Base-by-base conservation (phyloP, 2,113 vertebrate genomes). In the Gnathonemus echidnorhynchus region DNA sequence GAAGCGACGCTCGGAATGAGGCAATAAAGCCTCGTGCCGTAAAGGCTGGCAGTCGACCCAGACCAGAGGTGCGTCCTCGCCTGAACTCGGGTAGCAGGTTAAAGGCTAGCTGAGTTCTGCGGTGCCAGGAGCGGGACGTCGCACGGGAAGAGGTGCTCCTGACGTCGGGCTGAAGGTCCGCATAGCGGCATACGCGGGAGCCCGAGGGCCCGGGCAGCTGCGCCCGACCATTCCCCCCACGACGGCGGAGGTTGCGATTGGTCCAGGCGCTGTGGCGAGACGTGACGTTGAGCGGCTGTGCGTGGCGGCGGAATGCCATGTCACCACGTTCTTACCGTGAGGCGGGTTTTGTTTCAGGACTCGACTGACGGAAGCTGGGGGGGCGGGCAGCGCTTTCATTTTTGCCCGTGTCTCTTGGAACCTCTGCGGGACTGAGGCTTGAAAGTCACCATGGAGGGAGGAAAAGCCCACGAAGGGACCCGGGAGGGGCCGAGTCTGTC, bases 261-360 rank as follows among this genome's bases (percentile, higher is more conserved):
- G 97, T 95, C 74, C 94, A 94, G 95, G 94, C 95, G 93, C 93
- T 93, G 96, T 98, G 97, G 97, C 96, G 97, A 98, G 98, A 98
- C 97, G 96, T 99, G 97, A 98, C 97, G 97, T 97, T 89, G 92
- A 90, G 94, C 95, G 96, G 96, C 96, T 92, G 96, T 95, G 95
- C 95, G 95, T 94, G 95, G 95, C 93, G 94, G 95, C 96, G 96
- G 94, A 92, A 94, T 92, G 93, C 95, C 93, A 86, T 94, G 94
- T 94, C 95, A 94, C 93, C 93, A 93, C 94, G 93, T 92, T 93
- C 88, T 93, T 92, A 92, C 95, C 95, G 92, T 91, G 77, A 90
- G 35, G 83, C 90, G 92, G 90, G 93, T 93, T 90, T 92, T 70
- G 50, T 86, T 52, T 48, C 42, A 66, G 42, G 80, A 87, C 70